Evolutionary conservation across 2,888 invertebrate genomes (phyloP).

Genomic region (Thalpophila matura): DNA sequence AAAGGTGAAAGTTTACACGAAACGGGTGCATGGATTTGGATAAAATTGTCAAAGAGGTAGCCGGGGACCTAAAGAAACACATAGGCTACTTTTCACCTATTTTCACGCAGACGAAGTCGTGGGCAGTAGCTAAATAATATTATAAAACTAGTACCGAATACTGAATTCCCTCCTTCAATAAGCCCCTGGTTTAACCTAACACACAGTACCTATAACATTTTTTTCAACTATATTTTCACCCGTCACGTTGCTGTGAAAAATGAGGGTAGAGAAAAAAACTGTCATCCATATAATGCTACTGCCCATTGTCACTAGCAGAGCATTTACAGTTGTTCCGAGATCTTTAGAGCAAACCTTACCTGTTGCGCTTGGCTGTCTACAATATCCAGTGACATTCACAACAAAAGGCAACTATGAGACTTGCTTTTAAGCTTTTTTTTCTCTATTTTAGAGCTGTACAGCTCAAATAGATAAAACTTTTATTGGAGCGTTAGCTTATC

Average conservation of each 20-base stretch:
- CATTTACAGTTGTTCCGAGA: constrained; percentile 41
- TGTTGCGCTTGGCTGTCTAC: constrained; percentile 55
- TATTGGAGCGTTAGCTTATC: constrained; percentile 31
- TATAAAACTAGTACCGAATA: too few relatives aligned
- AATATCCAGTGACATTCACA: constrained; percentile 52
- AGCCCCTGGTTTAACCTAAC: too few relatives aligned
- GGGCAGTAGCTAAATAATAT: too few relatives aligned
- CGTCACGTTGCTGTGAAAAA: constrained; percentile 31
- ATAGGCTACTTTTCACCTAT: too few relatives aligned
- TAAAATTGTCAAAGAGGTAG: too few relatives aligned
- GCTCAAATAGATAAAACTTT: constrained; percentile 31
- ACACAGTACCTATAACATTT: too few relatives aligned
- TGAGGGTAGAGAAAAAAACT: constrained; percentile 10
- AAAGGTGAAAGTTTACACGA: too few relatives aligned
- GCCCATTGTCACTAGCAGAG: constrained; percentile 57
- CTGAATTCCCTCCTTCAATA: too few relatives aligned
- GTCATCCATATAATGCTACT: constrained; percentile 43
- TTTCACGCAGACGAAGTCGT: too few relatives aligned
- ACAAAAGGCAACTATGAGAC: constrained; percentile 52
- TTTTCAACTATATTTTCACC: too few relatives aligned
- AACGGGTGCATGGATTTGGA: too few relatives aligned
- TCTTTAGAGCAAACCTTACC: constrained; percentile 51
- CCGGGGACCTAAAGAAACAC: too few relatives aligned
- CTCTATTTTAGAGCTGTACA: constrained; percentile 13
- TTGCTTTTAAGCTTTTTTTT: constrained; percentile 43